Conservation (phyloP, 2,888 invertebrate species). For the Eubasilissa splendida region DNA sequence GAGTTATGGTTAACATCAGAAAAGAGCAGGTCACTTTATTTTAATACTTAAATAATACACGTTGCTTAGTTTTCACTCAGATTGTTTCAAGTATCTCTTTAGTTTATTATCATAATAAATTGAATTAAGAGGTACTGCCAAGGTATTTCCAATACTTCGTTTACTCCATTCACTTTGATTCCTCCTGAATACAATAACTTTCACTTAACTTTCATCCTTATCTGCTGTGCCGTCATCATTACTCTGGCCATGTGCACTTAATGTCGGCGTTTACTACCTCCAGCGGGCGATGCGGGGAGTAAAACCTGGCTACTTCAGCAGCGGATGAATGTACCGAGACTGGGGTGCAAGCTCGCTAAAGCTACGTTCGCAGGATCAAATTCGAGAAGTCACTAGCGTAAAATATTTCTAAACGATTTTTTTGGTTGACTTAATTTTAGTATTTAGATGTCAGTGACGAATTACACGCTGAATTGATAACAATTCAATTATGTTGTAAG, state of each 20-base stretch:
- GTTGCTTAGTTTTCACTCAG: no score
- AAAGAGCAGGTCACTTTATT: no score
- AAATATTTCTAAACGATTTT: no score
- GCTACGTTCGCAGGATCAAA: conserved; percentile 14
- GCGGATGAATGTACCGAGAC: not conserved
- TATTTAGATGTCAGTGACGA: no score
- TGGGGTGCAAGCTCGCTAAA: conserved; percentile 18
- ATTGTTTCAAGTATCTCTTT: no score
- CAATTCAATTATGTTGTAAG: no score
- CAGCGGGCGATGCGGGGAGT: not conserved
- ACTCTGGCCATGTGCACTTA: conserved; percentile 55
- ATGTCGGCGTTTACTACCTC: conserved; percentile 51
- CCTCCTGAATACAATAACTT: conserved; percentile 35
- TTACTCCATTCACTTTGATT: conserved; percentile 6
- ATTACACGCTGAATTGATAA: no score
- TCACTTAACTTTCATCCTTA: conserved; percentile 51
- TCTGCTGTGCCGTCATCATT: conserved; percentile 50
- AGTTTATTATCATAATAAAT: not conserved
- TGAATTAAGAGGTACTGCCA: not conserved
- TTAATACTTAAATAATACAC: no score
- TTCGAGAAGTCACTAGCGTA: not conserved
- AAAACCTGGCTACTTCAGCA: conserved; percentile 21
- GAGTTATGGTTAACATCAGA: no score
- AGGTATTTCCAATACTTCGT: not conserved
- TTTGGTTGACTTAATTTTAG: no score